A percentile compares a stretch with the other conserved stretches of the same genome.
Evolutionary conservation across 2,888 invertebrate species (phyloP).

Genomic region (Dolichomitus sp.): DNA sequence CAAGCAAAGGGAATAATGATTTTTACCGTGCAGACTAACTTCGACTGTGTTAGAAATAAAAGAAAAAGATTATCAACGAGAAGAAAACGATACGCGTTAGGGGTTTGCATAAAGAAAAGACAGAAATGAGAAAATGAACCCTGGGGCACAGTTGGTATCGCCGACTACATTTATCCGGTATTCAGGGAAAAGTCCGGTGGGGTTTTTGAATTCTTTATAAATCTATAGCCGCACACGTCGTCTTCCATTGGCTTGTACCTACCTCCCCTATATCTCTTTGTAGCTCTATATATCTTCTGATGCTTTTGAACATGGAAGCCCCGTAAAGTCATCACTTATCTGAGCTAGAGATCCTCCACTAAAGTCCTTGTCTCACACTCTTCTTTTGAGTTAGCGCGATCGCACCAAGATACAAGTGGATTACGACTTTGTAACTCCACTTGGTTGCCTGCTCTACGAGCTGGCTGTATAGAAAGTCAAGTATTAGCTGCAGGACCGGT

Average conservation of each 20-base stretch:
- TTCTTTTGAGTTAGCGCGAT: constrained; percentile 42
- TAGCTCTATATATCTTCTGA: background rate
- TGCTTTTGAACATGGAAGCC: background rate
- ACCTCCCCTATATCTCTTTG: background rate
- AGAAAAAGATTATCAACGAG: background rate
- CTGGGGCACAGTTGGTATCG: constrained; percentile 37
- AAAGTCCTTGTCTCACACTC: constrained; percentile 4
- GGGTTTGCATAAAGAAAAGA: background rate
- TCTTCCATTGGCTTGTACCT: background rate
- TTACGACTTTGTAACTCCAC: constrained; percentile 57
- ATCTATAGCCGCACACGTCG: background rate
- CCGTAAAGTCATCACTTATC: constrained; percentile 11
- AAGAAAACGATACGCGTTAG: background rate
- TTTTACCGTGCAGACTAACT: background rate
- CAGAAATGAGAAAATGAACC: constrained; percentile 13
- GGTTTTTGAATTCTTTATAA: constrained; percentile 43
- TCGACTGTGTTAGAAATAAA: background rate
- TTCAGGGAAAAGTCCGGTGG: constrained; percentile 21
- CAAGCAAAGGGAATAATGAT: too few relatives aligned
- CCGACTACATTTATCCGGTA: constrained; percentile 39
- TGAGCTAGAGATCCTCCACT: background rate
- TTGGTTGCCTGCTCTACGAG: constrained; percentile 36
- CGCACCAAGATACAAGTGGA: constrained; percentile 37
- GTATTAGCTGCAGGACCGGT: background rate
- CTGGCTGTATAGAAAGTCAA: background rate